These are phyloP conservation scores for Drosophila sproati DNA, from an alignment of 1,140 invertebrate species.

Conservation along the genomic window DNA sequence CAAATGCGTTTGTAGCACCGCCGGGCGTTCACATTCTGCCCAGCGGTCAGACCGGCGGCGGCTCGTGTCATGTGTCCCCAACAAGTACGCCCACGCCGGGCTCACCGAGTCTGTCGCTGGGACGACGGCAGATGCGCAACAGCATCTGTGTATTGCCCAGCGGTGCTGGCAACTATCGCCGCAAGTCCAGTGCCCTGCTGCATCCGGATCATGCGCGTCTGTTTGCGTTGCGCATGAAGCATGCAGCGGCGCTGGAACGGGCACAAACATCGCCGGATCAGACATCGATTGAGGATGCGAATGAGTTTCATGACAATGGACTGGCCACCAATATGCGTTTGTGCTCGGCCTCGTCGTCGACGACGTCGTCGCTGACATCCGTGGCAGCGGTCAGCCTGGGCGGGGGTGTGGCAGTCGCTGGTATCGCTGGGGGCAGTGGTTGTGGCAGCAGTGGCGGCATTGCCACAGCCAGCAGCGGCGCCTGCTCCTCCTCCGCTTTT, in stretches of 20 bases:
- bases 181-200: constrained; percentile 87
- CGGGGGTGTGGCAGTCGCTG: constrained; percentile 64
- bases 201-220: constrained; percentile 89
- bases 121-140: constrained; percentile 69
- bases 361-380: constrained; percentile 86
- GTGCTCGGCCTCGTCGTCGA: constrained; percentile 86
- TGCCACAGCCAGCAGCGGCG: constrained; percentile 62
- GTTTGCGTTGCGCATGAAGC: constrained; percentile 84
- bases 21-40: constrained; percentile 73
- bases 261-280: constrained; percentile 82
- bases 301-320: constrained; percentile 81
- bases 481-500: constrained; percentile 76
- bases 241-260: constrained; percentile 85
- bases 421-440: constrained; percentile 59
- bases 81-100: constrained; percentile 83
- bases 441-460: constrained; percentile 53
- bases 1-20: constrained; percentile 85
- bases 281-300: constrained; percentile 83
- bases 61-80: constrained; percentile 81
- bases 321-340: constrained; percentile 74
- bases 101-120: constrained; percentile 83
- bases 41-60: constrained; percentile 65
- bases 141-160: constrained; percentile 75
- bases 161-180: constrained; percentile 77
- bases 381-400: constrained; percentile 85